Evolutionary conservation across 2,113 vertebrate species (phyloP), one percentile per base, ranked within the genome.

Genomic region (Rhegmatorhina hoffmannsi): DNA sequence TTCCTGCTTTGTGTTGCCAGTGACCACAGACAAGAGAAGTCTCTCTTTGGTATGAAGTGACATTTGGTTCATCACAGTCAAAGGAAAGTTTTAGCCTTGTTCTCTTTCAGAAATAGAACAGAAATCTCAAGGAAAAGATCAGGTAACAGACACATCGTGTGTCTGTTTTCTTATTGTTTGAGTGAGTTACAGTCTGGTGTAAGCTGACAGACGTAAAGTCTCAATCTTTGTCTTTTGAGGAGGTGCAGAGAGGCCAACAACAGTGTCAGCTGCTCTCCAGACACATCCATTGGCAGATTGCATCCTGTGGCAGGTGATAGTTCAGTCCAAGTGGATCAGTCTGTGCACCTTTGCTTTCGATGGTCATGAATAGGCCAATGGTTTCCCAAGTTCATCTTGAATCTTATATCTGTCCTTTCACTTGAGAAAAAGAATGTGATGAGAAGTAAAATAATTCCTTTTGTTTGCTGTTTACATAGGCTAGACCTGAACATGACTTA

Each of bases 401-500:
- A 62, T 50, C 19, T 62, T 26, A n/a, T 33, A 2, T 66, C 12
- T 67, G 29, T 68, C 23, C 12, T 67, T 26, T 68, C 23, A 21
- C 60, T 60, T 82, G 34, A 63, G n/a, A 63, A 88, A 62, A 62
- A 84, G 66, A 74, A 64, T 5, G 5, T 49, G 60, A 68, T 38
- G 21, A 70, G 34, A 80, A 87, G 36, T 55, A 79, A 80, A 90
- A 62, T 60, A 89, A 82, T 94, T 63, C 52, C 49, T 60, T 85
- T 92, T 3, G 2, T 23, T 81, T 83, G 50, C 62, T 69, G 29
- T 93, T 94, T 89, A 80, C 49, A 6, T 49, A 81, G 40, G 16
- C 33, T 73, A 58, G 49, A 74, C 62, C 21, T 73, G 13, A 60
- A 66, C 46, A 36, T 29, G 73, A 17, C 2, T 84, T 46, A 85